Evolutionary conservation across 2,113 vertebrate species (phyloP), one percentile per base, ranked within the genome.

Genomic region (Saguinus midas): DNA sequence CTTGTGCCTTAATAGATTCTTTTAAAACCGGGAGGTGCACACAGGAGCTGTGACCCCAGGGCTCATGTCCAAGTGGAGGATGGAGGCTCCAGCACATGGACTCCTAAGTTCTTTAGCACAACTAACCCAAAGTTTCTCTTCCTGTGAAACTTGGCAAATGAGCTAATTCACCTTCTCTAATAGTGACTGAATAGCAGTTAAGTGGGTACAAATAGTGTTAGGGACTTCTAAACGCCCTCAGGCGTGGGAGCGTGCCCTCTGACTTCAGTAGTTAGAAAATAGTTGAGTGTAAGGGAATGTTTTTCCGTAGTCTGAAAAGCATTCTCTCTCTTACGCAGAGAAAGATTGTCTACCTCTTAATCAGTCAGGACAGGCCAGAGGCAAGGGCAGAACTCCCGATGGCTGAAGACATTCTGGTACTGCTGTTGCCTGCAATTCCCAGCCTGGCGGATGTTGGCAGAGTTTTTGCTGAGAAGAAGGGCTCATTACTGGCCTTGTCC

Each of bases 291-390:
- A 10, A 21, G 89, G 76, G 64, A 43, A 23, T 29, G 32, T 70
- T 76, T 70, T 37, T 27, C n/a, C 35, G 35, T 1, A 11, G 12
- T 21, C 64, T 75, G 23, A 48, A 87, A 16, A 91, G 55, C 78
- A 55, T 29, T 64, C 73, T 85, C 81, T 83, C 61, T 52, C 25
- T 35, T 55, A 64, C 32, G 48, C 70, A 32, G 21, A 80, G 45
- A 45, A 94, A 90, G 61, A 75, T 13, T n/a, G 85, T n/a, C 52
- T 48, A 10, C 64, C 70, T 87, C 48, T 29, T 80, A 52, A 45
- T 90, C 52, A 43, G 85, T 2, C 75, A 95, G 70, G 64, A 95
- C 57, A 50, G 82, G 85, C 96, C 76, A 32, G 14, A 35, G 91
- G 94, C 95, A 95, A 90, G 76, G 85, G 8, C 57, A 87, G 1